A percentile compares a stretch with the other conserved stretches of the same genome.
phyloP scores from a whole-genome alignment of 2,888 invertebrate genomes.

The Melanotus villosus region DNA sequence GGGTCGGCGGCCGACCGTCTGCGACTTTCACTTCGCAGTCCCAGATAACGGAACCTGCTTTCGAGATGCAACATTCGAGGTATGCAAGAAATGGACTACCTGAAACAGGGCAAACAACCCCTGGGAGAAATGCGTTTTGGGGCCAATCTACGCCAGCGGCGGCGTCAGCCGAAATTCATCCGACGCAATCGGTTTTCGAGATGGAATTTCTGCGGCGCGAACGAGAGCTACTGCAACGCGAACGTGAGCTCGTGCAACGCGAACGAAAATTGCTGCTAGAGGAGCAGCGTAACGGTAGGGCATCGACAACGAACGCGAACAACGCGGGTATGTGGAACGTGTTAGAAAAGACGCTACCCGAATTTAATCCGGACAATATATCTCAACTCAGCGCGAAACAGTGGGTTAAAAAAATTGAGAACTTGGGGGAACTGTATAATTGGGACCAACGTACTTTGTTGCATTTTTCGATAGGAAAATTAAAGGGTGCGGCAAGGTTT shows the following conservation, averaged over 20 bases:
- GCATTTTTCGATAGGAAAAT: not conserved
- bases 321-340: not conserved
- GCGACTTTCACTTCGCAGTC: not conserved
- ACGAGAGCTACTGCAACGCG: not conserved
- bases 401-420: not conserved
- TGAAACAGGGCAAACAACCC: too few species aligned
- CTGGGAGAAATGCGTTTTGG: not conserved
- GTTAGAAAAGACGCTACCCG: not conserved
- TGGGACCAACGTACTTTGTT: not conserved
- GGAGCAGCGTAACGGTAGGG: not conserved
- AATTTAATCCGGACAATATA: not conserved
- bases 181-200: too few species aligned
- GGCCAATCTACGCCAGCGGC: not conserved
- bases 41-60: not conserved
- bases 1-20: not conserved
- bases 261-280: not conserved
- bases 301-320: not conserved
- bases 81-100: not conserved
- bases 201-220: not conserved
- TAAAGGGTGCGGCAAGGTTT: not conserved
- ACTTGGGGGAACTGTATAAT: not conserved
- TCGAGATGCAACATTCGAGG: not conserved
- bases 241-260: not conserved
- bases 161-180: not conserved
- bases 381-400: not conserved